phyloP scores from a whole-genome alignment of 2,888 invertebrate species.

The Glaucopsyche alexis region DNA sequence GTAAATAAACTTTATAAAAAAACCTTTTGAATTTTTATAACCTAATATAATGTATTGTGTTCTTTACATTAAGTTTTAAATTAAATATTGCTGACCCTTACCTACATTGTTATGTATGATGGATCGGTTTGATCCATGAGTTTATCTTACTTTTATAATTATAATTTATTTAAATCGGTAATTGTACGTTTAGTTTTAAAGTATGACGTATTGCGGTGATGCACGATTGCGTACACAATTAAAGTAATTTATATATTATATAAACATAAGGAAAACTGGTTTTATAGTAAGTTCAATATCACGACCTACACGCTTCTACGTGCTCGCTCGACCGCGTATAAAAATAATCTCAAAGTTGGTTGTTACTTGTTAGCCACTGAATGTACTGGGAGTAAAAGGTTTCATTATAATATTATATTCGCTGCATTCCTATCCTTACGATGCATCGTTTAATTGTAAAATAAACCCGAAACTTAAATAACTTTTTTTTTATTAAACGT shows the following conservation, averaged over 20 bases:
- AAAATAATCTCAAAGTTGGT: conserved; percentile 14
- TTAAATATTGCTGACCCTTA: no score
- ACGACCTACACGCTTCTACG: conserved; percentile 54
- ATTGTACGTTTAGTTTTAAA: conserved; percentile 14
- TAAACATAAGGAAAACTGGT: conserved; percentile 35
- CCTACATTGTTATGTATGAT: background rate
- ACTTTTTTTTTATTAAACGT: no score
- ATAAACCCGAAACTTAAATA: no score
- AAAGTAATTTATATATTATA: conserved; percentile 28
- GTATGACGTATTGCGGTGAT: conserved; percentile 22
- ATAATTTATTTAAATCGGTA: conserved; percentile 11
- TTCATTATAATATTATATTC: background rate
- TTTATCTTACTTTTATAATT: background rate
- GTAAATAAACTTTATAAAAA: no score
- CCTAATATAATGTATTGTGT: no score
- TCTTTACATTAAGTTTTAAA: no score
- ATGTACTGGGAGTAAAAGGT: background rate
- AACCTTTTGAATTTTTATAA: no score
- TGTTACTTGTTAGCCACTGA: background rate
- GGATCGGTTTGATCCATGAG: background rate
- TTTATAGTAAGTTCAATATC: conserved; percentile 56
- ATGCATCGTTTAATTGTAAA: no score
- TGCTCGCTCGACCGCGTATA: background rate
- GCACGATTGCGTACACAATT: conserved; percentile 26
- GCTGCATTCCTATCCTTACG: no score